Conservation (phyloP, 2,888 invertebrate genomes). For the Sphinx pinastri region DNA sequence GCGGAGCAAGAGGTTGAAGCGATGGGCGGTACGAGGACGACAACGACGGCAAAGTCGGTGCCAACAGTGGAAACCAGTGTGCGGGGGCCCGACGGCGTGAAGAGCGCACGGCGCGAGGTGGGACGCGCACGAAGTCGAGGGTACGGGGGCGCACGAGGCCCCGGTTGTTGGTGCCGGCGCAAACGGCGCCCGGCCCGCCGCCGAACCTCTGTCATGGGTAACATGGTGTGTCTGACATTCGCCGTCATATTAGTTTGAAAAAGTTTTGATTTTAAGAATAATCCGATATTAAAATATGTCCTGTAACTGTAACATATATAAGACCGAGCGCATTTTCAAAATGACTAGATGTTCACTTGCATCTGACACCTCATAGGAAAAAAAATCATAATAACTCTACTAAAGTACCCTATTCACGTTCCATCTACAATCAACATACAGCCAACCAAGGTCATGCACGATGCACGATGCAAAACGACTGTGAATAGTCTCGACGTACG, state of each 20-base stretch:
- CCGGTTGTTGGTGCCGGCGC: conserved; percentile 76
- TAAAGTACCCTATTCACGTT: too few species aligned
- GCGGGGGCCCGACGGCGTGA: conserved; percentile 45
- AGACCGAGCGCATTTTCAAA: too few species aligned
- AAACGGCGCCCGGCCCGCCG: conserved; percentile 75
- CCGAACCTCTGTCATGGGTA: conserved; percentile 78
- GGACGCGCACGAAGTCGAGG: conserved; percentile 65
- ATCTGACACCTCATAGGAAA: too few species aligned
- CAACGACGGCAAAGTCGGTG: conserved; percentile 42
- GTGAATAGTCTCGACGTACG: too few species aligned
- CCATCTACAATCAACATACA: too few species aligned
- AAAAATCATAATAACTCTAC: too few species aligned
- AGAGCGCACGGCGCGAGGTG: conserved; percentile 60
- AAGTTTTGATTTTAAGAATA: neutral
- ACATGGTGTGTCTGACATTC: conserved; percentile 79
- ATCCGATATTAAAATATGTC: neutral
- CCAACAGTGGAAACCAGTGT: conserved; percentile 43
- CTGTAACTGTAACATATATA: too few species aligned
- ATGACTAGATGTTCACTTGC: too few species aligned
- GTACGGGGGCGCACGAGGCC: conserved; percentile 68
- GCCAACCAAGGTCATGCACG: too few species aligned
- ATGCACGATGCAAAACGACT: too few species aligned
- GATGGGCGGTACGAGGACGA: conserved; percentile 44
- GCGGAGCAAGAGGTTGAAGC: conserved; percentile 55
- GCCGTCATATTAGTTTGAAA: conserved; percentile 60